Evolutionary conservation across 2,888 invertebrate species (phyloP), one percentile per base, ranked within the genome.

Genomic region (Polymixis lichenea): DNA sequence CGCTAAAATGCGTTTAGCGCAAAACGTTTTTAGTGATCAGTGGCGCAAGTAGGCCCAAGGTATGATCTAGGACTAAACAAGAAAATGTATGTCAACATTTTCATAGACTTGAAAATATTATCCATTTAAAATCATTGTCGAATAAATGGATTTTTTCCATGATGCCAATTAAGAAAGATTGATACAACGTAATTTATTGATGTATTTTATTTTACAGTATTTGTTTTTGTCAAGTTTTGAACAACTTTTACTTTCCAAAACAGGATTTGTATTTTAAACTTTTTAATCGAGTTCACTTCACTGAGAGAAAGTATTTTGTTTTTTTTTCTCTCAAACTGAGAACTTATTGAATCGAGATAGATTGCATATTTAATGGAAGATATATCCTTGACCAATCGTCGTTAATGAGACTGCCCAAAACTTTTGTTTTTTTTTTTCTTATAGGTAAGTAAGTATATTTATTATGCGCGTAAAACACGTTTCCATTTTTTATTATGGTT

Each of bases 201-300:
- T 51, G 66, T 56, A 56, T 3, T 22, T 11, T 72, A 38, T 49
- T 58, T 28, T 67, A 22, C 32, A 43, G 43, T 43, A 55, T 80
- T 49, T 38, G 8, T 65, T 69, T 80, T 81, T 75, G 19, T n/a
- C 9, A 51, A 46, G 32, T 61, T 66, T 53, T 46, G 46, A 58
- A 43, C 82, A 71, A 84, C 76, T 84, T 77, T 82, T 74, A 77
- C 76, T 81, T 80, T 43, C 28, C n/a, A 55, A 58, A 74, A 85
- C 73, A 51, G 71, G 74, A 82, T 81, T 74, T 73, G 25, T 81
- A 69, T 76, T 60, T 80, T 46, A 49, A 66, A 66, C 74, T 75
- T 58, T 80, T 58, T 51, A 64, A 83, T 68, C 51, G 15, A 55
- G 55, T 77, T 58, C 65, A 22, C 13, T 38, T n/a, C 17, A 25